phyloP scores from a whole-genome alignment of 2,797 vertebrate genomes.

The Remorina albescens region DNA sequence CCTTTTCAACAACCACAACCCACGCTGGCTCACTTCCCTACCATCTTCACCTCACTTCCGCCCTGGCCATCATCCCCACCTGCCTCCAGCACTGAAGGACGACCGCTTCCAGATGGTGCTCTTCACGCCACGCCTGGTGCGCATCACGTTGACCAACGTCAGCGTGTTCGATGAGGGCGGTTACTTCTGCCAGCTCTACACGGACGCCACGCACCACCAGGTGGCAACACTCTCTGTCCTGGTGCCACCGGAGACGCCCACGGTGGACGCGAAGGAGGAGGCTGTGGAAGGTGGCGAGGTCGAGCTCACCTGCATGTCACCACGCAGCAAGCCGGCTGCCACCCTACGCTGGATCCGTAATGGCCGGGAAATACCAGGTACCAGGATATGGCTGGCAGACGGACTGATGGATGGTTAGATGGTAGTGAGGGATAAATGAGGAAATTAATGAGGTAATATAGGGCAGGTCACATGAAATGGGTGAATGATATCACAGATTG shows the following conservation, averaged over 20 bases:
- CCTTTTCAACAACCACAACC: slow-evolving; percentile 7
- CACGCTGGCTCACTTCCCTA: neutral
- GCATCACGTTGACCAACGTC: slow-evolving; percentile 89
- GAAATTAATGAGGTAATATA: slow-evolving; percentile 55
- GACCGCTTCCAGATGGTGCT: slow-evolving; percentile 94
- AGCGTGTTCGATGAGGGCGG: slow-evolving; percentile 92
- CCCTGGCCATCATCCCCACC: neutral
- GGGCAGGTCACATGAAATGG: slow-evolving; percentile 51
- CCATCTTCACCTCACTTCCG: neutral
- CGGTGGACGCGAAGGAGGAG: slow-evolving; percentile 90
- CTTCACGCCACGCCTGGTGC: slow-evolving; percentile 89
- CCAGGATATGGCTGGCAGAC: slow-evolving; percentile 22
- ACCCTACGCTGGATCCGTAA: slow-evolving; percentile 90
- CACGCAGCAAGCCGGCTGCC: slow-evolving; percentile 89
- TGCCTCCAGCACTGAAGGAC: slow-evolving; percentile 89
- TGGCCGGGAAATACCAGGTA: slow-evolving; percentile 90
- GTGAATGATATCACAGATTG: slow-evolving; percentile 46
- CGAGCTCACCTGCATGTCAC: slow-evolving; percentile 89
- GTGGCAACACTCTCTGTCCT: slow-evolving; percentile 89
- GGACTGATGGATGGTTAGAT: slow-evolving; percentile 49
- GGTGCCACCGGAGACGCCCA: slow-evolving; percentile 90
- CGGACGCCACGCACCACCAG: slow-evolving; percentile 93
- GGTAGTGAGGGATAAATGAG: slow-evolving; percentile 51
- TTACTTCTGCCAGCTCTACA: slow-evolving; percentile 96
- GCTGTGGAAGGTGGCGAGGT: slow-evolving; percentile 91